These are phyloP conservation scores for Eleginops maclovinus DNA, from an alignment of 2,113 vertebrate genomes.

Conservation along the genomic window DNA sequence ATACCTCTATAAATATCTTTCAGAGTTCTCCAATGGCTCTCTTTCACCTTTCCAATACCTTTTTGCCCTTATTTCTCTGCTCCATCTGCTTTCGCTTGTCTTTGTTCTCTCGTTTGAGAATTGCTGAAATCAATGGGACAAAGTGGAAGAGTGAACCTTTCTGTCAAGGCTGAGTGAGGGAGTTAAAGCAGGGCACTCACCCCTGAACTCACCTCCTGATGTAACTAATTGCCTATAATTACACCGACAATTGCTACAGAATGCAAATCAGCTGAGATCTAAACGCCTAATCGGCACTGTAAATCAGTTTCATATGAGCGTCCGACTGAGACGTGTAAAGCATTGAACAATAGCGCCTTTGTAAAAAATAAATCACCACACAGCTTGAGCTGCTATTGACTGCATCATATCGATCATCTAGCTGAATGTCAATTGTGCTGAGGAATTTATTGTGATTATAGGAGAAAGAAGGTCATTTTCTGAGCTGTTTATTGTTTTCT, in stretches of 20 bases:
- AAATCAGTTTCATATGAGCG: slow-evolving; percentile 44
- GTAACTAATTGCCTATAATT: slow-evolving; percentile 76
- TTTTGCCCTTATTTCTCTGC: background rate
- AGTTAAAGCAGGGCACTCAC: slow-evolving; percentile 71
- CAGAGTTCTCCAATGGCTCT: background rate
- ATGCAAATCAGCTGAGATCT: slow-evolving; percentile 64
- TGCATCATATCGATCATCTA: slow-evolving; percentile 41
- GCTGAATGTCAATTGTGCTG: slow-evolving; percentile 36
- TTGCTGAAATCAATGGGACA: slow-evolving; percentile 71
- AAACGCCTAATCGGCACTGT: slow-evolving; percentile 19
- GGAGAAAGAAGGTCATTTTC: slow-evolving; percentile 29
- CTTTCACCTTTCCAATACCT: background rate
- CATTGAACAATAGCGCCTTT: slow-evolving; percentile 23
- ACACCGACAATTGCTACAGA: slow-evolving; percentile 52
- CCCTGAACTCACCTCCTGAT: slow-evolving; percentile 71
- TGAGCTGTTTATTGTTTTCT: background rate
- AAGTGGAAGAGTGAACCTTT: slow-evolving; percentile 61
- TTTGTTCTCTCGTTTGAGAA: slow-evolving; percentile 45
- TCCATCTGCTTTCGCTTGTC: slow-evolving; percentile 25
- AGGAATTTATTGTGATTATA: slow-evolving; percentile 47
- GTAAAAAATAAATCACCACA: slow-evolving; percentile 12
- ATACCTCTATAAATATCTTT: background rate
- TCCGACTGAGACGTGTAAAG: slow-evolving; percentile 26
- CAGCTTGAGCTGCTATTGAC: slow-evolving; percentile 43
- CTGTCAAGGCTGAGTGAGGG: slow-evolving; percentile 65